A percentile compares a stretch with the other conserved stretches of the same genome.
Conservation (phyloP, 64 coral and sea anemone genomes). For the Trachythela sp. region DNA sequence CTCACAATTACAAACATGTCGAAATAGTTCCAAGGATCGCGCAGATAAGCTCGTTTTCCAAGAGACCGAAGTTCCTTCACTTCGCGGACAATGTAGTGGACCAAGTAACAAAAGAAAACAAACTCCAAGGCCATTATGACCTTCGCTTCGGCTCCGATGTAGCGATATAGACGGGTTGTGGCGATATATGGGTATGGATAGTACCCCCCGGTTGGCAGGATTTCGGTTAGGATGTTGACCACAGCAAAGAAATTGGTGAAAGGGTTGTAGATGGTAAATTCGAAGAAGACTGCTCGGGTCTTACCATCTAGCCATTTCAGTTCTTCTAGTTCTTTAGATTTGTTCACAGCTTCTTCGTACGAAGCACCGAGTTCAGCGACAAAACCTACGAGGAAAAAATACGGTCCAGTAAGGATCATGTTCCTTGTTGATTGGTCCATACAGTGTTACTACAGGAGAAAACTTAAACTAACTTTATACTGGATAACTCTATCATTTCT, state of each 20-base stretch:
- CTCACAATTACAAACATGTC: conserved; percentile 50
- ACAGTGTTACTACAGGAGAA: not conserved
- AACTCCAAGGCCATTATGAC: conserved; percentile 69
- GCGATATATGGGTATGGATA: conserved; percentile 48
- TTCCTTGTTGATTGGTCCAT: too few relatives aligned
- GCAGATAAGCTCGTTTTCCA: conserved; percentile 56
- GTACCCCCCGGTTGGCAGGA: conserved; percentile 65
- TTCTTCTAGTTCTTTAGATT: conserved; percentile 47
- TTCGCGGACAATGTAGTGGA: conserved; percentile 48
- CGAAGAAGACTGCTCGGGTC: conserved; percentile 61
- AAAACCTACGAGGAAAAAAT: conserved; percentile 46
- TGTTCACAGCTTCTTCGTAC: conserved; percentile 19
- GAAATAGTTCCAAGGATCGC: conserved; percentile 68
- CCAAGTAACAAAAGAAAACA: conserved; percentile 49
- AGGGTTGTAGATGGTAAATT: conserved; percentile 82
- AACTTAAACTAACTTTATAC: too few relatives aligned
- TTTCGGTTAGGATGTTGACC: conserved; percentile 55
- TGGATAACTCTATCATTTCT: too few relatives aligned
- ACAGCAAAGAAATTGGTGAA: conserved; percentile 71
- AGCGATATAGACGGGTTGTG: conserved; percentile 63
- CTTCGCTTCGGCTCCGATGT: conserved; percentile 40
- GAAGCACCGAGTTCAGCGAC: conserved; percentile 45
- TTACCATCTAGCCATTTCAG: conserved; percentile 57
- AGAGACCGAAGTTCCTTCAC: conserved; percentile 44
- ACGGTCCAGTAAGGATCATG: too few relatives aligned